Conservation (phyloP, 30 jellyfish, hydroid and myxozoan species). For the Cassiopea xamachana region DNA sequence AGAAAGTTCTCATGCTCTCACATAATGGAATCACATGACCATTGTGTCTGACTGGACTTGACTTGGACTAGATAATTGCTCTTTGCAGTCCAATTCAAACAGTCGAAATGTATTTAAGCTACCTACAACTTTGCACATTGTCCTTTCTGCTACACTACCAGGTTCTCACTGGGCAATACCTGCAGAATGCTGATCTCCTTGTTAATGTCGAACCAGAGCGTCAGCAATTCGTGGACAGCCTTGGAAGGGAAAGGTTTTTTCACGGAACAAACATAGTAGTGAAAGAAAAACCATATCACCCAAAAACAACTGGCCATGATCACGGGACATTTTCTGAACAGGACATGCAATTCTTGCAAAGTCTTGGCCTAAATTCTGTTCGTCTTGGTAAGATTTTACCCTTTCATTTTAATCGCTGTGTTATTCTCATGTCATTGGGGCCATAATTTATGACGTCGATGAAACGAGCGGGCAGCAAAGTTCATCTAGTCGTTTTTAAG, state of each 20-base stretch:
- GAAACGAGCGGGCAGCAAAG: too few relatives aligned
- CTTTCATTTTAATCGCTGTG: too few relatives aligned
- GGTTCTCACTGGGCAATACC: neutral
- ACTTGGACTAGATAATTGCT: neutral
- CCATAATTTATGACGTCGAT: too few relatives aligned
- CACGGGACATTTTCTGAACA: conserved; percentile 81
- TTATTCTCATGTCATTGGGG: too few relatives aligned
- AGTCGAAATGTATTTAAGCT: too few relatives aligned
- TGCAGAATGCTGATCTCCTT: conserved; percentile 46
- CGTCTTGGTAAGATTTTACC: conserved; percentile 75
- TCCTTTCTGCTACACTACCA: neutral
- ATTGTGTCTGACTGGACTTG: neutral
- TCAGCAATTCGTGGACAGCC: conserved; percentile 80
- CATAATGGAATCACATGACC: neutral
- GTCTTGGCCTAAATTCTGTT: conserved; percentile 84
- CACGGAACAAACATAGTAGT: conserved; percentile 97
- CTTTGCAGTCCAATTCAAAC: too few relatives aligned
- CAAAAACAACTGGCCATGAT: conserved; percentile 77
- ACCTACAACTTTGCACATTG: neutral
- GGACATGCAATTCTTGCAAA: conserved; percentile 85
- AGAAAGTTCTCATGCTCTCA: neutral
- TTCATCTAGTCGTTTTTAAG: too few relatives aligned
- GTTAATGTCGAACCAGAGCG: conserved; percentile 87
- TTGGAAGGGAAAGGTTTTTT: conserved; percentile 88
- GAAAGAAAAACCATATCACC: conserved; percentile 89